Base-by-base conservation (phyloP, 1,140 invertebrate genomes). In the Zaprionus africanus region DNA sequence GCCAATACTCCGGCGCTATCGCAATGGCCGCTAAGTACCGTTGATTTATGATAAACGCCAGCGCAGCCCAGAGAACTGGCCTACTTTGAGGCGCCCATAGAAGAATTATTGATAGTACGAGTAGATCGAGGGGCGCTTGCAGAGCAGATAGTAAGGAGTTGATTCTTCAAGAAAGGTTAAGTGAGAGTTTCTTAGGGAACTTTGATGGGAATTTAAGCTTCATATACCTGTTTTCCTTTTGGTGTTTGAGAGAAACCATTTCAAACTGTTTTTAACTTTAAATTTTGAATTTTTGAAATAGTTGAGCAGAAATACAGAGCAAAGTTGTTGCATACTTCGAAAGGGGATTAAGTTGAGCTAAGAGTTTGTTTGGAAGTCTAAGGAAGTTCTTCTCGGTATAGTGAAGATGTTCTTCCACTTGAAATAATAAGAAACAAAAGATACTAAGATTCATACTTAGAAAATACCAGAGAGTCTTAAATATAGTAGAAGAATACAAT, bases 1-100 rank as follows among this genome's bases (percentile, higher is more conserved):
- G 76, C 67, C 83, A 79, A 82, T 65, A 76, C 53, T 43, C 7
- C 12, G n/a, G 17, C 62, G 43, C 51, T 76, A 67, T 71, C 59
- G 46, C 63, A 59, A 71, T 65, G 61, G 57, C 57, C 68, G 51
- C 49, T 70, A 66, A 75, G 76, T 31, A 43, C 17, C 15, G 41
- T 64, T 79, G 62, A 70, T 67, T 76, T 38, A 71, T 76, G 41
- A 51, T 22, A 41, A 74, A n/a, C 5, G 54, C 19, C 38, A 28
- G 15, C 19, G 15, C 11, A 36, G 41, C 54, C 22, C 43, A 49
- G 46, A 82, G 78, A 38, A 34, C 53, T 57, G 75, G 63, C 54
- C 71, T 74, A 73, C 63, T 71, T 71, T 76, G 15, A 54, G 73
- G 67, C 59, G 60, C 28, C 49, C 54, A 31, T 12, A 11, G 56